phyloP scores from a whole-genome alignment of 2,113 vertebrate species.

The Eudyptes chrysolophus region DNA sequence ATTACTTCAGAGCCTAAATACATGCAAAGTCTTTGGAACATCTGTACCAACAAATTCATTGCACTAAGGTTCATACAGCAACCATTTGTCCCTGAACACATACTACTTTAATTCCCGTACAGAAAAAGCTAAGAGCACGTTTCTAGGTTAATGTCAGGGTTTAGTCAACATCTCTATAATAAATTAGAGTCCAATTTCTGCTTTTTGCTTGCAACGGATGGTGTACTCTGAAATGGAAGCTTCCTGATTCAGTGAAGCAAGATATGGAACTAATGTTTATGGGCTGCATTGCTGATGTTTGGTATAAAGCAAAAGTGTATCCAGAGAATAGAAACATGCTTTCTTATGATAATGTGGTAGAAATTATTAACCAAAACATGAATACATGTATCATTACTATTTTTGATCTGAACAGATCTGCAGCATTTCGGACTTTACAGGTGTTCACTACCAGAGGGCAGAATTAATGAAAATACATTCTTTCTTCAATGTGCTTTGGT shows the following conservation, averaged over 20 bases:
- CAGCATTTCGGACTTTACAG: background rate
- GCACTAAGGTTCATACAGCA: background rate
- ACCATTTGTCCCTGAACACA: background rate
- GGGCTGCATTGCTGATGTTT: background rate
- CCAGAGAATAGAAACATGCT: background rate
- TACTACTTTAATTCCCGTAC: background rate
- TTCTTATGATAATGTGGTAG: background rate
- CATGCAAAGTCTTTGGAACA: background rate
- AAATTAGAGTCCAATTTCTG: background rate
- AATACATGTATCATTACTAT: background rate
- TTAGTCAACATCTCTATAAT: background rate
- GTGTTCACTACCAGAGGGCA: background rate
- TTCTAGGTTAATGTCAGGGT: background rate
- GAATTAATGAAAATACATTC: background rate
- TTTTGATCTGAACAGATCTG: background rate
- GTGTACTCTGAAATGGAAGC: background rate
- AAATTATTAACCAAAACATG: background rate
- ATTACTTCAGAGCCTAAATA: background rate
- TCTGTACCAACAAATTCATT: background rate
- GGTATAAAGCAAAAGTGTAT: background rate
- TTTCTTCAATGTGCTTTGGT: background rate
- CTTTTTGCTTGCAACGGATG: background rate
- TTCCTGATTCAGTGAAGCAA: background rate
- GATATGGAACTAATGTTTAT: background rate
- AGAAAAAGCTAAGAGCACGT: background rate